Evolutionary conservation across 1,140 invertebrate species (phyloP).

Genomic region (Aplysia californica): DNA sequence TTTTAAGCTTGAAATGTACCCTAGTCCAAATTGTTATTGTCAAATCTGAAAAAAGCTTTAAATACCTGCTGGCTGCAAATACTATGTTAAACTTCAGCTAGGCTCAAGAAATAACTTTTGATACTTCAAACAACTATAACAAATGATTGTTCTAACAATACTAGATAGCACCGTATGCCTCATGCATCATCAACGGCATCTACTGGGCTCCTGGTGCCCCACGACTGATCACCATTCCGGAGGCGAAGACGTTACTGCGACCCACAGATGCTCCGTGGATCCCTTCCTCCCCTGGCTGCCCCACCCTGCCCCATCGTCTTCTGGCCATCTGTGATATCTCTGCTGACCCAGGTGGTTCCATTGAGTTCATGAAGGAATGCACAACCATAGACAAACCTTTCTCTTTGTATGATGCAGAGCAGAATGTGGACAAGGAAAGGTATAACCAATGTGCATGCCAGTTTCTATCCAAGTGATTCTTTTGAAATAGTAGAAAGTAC

Average conservation of each 20-base stretch:
- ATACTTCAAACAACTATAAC: no score
- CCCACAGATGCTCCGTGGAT: conserved; percentile 93
- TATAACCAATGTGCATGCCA: conserved; percentile 62
- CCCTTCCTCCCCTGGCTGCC: conserved; percentile 82
- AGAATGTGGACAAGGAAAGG: conserved; percentile 96
- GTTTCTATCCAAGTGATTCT: no score
- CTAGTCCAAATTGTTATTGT: no score
- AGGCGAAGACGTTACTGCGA: conserved; percentile 93
- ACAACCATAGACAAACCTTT: conserved; percentile 99
- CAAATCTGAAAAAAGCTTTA: no score
- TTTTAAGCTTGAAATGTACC: no score
- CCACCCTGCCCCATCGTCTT: conserved; percentile 84
- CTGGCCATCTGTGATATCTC: conserved; percentile 95
- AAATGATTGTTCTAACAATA: no score
- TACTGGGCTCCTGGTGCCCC: conserved; percentile 98
- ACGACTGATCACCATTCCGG: conserved; percentile 95
- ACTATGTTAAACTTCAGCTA: no score
- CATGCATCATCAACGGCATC: conserved; percentile 97
- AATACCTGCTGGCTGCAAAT: no score
- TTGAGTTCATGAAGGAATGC: conserved; percentile 99
- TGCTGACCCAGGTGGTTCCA: conserved; percentile 98
- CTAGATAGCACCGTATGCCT: conserved; percentile 96
- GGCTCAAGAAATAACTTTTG: no score
- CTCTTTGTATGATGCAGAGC: conserved; percentile 97
- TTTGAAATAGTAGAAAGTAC: no score